Conservation (phyloP, 2,888 invertebrate species). For the Eucera pruinosa region DNA sequence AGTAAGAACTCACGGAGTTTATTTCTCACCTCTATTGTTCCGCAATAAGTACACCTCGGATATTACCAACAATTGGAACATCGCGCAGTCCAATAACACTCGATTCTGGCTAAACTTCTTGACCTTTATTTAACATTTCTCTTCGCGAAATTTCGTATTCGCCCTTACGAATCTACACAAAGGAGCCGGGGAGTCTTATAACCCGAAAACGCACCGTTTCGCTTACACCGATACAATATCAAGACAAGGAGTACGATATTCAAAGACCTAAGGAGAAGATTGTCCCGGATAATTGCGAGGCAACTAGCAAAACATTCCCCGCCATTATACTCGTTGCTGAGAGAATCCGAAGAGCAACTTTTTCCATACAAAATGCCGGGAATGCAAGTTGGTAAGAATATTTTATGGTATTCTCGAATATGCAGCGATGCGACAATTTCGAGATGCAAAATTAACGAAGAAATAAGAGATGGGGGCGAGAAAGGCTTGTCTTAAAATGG, state of each 20-base stretch:
- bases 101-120: slow-evolving; percentile 9
- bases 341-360: not conserved
- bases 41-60: not conserved
- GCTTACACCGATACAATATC: slow-evolving; percentile 18
- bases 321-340: not conserved
- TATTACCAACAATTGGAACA: not conserved
- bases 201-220: not conserved
- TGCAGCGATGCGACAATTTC: slow-evolving; percentile 38
- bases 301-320: slow-evolving; percentile 32
- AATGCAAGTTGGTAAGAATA: slow-evolving; percentile 27
- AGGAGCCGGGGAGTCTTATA: not conserved
- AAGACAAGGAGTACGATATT: slow-evolving; percentile 1
- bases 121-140: not conserved
- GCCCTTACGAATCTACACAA: not conserved
- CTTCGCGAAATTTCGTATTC: not conserved
- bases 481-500: slow-evolving; percentile 53
- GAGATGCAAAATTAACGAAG: slow-evolving; percentile 61
- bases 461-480: slow-evolving; percentile 54
- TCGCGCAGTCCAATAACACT: slow-evolving; percentile 8
- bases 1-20: not conserved
- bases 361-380: slow-evolving; percentile 8
- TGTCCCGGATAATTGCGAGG: slow-evolving; percentile 14
- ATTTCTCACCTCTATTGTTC: not conserved
- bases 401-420: slow-evolving; percentile 24
- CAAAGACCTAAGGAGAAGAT: slow-evolving; percentile 1